These are phyloP conservation scores for Calcarius ornatus DNA, from an alignment of 2,113 vertebrate genomes.

Conservation along the genomic window DNA sequence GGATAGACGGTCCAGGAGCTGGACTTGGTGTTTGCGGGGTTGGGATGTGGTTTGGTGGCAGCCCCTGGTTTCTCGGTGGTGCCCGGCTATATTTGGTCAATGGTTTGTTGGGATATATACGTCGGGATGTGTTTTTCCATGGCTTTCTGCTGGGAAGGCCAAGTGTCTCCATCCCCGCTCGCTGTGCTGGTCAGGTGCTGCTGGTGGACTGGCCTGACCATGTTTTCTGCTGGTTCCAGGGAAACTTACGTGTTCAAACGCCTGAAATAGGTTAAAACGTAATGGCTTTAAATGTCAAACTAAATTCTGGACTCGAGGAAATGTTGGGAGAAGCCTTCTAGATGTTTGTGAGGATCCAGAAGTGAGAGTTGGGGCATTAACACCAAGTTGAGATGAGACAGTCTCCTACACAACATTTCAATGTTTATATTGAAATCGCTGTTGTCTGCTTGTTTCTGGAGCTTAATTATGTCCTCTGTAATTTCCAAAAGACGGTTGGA, in stretches of 20 bases:
- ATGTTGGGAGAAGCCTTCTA: background rate
- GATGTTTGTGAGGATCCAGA: background rate
- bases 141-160: constrained; percentile 47
- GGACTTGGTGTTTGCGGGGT: background rate
- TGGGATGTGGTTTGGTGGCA: background rate
- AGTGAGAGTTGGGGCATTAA: constrained; percentile 2
- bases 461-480: background rate
- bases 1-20: background rate
- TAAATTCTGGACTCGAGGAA: background rate
- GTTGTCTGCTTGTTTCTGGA: constrained; percentile 21
- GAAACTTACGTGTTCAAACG: background rate
- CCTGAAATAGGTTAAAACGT: background rate
- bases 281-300: background rate
- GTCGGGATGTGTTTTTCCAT: background rate
- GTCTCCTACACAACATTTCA: background rate
- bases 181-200: background rate
- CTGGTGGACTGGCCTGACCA: constrained; percentile 1
- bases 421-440: constrained; percentile 28
- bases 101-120: background rate
- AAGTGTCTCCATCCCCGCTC: background rate
- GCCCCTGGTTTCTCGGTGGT: constrained; percentile 13
- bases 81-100: constrained; percentile 49
- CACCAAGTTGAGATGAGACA: background rate
- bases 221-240: constrained; percentile 31
- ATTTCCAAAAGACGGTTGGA: background rate